Percentiles rank a stretch among this genome's conserved stretches.
Conservation (phyloP, 2,888 invertebrate species). For the Zaprionus lineosus region DNA sequence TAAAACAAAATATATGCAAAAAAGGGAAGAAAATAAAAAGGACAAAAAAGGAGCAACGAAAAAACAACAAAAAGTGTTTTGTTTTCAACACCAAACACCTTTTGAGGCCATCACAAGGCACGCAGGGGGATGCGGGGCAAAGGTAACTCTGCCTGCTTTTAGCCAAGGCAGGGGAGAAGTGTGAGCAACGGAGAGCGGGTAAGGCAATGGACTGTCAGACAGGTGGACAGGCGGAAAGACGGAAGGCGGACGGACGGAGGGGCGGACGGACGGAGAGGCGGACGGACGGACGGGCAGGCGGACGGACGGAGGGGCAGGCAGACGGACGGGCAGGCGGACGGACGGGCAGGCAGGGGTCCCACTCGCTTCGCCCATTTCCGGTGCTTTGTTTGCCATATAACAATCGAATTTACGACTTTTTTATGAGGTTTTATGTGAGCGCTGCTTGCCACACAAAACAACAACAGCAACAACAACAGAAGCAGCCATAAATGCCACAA, state of each 20-base stretch:
- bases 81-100: constrained; percentile 73
- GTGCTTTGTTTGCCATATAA: constrained; percentile 69
- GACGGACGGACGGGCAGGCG: not conserved
- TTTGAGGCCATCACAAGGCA: constrained; percentile 48
- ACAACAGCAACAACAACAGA: constrained; percentile 49
- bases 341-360: constrained; percentile 11
- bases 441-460: constrained; percentile 37
- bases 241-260: not conserved
- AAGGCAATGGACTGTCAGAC: not conserved
- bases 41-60: constrained; percentile 8
- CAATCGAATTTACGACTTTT: constrained; percentile 75
- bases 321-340: not conserved
- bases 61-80: constrained; percentile 48
- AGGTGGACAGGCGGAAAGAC: not conserved
- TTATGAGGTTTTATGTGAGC: constrained; percentile 68
- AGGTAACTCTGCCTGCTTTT: no score
- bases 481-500: no score
- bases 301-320: not conserved
- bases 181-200: no score
- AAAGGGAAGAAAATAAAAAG: constrained; percentile 25
- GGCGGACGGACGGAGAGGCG: no score
- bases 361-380: constrained; percentile 67
- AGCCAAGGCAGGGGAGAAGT: no score
- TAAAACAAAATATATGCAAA: constrained; percentile 45
- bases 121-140: not conserved